Evolutionary conservation across 2,888 invertebrate genomes (phyloP).

Genomic region (Caenorhabditis doughertyi): DNA sequence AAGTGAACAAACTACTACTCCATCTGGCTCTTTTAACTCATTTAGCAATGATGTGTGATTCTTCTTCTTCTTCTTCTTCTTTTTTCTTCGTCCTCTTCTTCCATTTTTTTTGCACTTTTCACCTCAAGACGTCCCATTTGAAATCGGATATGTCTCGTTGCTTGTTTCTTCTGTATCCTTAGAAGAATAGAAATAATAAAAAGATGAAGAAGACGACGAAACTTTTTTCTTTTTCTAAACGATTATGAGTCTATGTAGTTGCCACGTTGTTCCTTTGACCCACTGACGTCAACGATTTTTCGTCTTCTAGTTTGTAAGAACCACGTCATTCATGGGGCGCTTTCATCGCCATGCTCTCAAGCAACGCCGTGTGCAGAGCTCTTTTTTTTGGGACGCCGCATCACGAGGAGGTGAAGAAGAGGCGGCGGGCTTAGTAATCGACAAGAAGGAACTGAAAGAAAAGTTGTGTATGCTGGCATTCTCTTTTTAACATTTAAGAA

Average conservation of each 20-base stretch:
- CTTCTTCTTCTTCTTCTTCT: conserved; percentile 1
- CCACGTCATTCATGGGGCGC: conserved; percentile 52
- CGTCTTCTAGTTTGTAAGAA: conserved; percentile 46
- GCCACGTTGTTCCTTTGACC: conserved; percentile 55
- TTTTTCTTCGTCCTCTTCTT: background rate
- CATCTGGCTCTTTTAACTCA: conserved; percentile 42
- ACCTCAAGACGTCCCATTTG: conserved; percentile 29
- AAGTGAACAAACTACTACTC: conserved; percentile 3
- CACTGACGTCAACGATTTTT: conserved; percentile 60
- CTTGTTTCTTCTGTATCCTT: conserved; percentile 8
- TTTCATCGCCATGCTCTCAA: conserved; percentile 52
- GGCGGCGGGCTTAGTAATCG: conserved; percentile 57
- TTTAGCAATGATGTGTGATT: conserved; percentile 48
- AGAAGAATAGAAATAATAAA: conserved; percentile 17
- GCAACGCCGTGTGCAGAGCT: conserved; percentile 26
- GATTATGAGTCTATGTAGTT: conserved; percentile 30
- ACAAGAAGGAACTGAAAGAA: conserved; percentile 37
- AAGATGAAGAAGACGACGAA: background rate
- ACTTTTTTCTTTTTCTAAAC: background rate
- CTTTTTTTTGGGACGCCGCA: conserved; percentile 52
- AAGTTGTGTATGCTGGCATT: conserved; percentile 30
- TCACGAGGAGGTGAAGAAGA: conserved; percentile 55
- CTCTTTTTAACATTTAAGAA: conserved; percentile 24
- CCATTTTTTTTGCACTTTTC: conserved; percentile 50
- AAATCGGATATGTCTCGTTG: conserved; percentile 32